Base-by-base conservation (phyloP, 2,888 invertebrate genomes). In the Ochropleura leucogaster region DNA sequence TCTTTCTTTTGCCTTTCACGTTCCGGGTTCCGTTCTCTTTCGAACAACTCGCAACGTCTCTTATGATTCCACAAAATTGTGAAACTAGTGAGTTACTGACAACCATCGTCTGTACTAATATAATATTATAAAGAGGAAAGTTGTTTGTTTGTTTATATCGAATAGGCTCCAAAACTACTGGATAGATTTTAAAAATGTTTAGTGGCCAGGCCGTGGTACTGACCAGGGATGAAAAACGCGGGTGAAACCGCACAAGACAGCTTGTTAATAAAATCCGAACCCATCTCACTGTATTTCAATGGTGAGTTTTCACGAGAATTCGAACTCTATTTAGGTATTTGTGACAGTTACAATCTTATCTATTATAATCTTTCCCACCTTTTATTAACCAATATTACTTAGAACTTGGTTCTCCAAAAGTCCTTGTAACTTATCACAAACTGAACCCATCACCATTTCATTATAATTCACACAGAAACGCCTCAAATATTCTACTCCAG, bases 401-500 rank as follows among this genome's bases (percentile, higher is more conserved):
- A 59, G 60, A 55, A 53, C 44, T 42, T 16, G 3, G 16, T 53
- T 47, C 12, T 47, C 30, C 4, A 65, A 12, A 1, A 68, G 18
- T 44, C 10, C 59, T 20, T 1, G 14, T 62, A 63, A 57, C 53
- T 72, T 42, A 60, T 49, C 53, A 30, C n/a, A 65, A 57, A 65
- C 4, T 20, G n/a, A 67, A 0, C 14, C 16, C 55, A 63, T 74
- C 40, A 68, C 49, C 30, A 55, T 70, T 67, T 69, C 42, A 81
- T 76, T 68, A 78, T 62, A 55, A 72, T 64, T 47, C 73, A 72
- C 47, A 66, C 40, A 64, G 63, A 73, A 60, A 68, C 59, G 16
- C 60, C 49, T 72, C 9, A 73, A 75, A 80, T 65, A 74, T 77
- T 74, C 76, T 18, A 63, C 62, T 74, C 60, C 62, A 57, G 59